phyloP scores from a whole-genome alignment of 2,797 vertebrate species.

The Poeciliopsis turneri region DNA sequence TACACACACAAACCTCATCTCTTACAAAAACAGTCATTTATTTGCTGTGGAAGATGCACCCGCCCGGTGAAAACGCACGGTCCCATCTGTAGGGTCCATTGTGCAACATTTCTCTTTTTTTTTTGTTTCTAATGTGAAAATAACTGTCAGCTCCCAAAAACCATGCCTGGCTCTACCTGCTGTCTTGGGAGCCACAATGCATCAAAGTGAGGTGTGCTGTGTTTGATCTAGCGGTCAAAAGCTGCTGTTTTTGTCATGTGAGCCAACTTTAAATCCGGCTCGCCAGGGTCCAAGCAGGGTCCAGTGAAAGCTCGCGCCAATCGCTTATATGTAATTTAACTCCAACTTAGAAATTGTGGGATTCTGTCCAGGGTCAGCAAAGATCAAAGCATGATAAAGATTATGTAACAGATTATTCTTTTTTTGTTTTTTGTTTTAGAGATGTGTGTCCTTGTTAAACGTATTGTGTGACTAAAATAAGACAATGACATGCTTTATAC shows the following conservation, averaged over 20 bases:
- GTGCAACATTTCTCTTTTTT: neutral
- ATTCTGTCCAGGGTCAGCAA: conserved; percentile 34
- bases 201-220: conserved; percentile 2
- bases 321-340: conserved; percentile 39
- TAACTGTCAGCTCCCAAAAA: conserved; percentile 9
- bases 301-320: conserved; percentile 18
- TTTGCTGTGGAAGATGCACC: conserved; percentile 29
- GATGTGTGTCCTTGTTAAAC: conserved; percentile 5
- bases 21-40: conserved; percentile 21
- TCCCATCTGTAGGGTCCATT: conserved; percentile 49
- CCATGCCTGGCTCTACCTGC: conserved; percentile 8
- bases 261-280: conserved; percentile 60
- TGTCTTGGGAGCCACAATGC: conserved; percentile 27
- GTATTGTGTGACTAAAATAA: neutral
- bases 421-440: neutral
- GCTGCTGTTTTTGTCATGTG: conserved; percentile 54
- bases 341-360: conserved; percentile 36
- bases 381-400: conserved; percentile 14
- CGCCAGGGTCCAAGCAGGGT: conserved; percentile 28
- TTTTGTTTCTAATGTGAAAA: neutral
- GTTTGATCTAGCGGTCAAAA: conserved; percentile 56
- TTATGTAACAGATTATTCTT: neutral
- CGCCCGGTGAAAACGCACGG: conserved; percentile 36
- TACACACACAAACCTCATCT: neutral
- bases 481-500: conserved; percentile 26